A percentile compares a stretch with the other conserved stretches of the same genome.
These are phyloP conservation scores for Dissostichus mawsoni DNA, from an alignment of 2,113 vertebrate genomes.

Conservation along the genomic window DNA sequence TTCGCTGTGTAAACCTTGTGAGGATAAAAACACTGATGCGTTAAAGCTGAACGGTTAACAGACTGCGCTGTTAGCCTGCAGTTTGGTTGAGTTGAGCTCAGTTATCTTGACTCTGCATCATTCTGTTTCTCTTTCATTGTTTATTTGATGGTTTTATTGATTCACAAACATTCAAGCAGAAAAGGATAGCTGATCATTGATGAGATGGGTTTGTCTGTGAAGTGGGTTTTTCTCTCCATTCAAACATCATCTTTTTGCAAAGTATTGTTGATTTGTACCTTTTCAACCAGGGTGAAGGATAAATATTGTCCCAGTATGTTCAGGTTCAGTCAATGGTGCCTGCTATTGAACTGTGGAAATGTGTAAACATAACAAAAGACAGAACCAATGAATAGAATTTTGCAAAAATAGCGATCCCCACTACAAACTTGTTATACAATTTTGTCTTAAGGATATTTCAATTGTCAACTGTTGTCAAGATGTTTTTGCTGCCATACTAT, in stretches of 20 bases:
- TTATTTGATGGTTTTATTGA: background rate
- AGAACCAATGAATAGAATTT: background rate
- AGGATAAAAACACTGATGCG: constrained; percentile 6
- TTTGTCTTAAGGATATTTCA: no score
- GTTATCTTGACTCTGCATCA: background rate
- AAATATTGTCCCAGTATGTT: background rate
- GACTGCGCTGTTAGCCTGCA: background rate
- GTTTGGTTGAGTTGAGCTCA: background rate
- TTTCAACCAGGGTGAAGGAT: no score
- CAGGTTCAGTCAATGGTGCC: background rate
- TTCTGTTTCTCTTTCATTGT: background rate
- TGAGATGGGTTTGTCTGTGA: constrained; percentile 3
- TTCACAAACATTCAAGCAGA: background rate
- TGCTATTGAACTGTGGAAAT: background rate
- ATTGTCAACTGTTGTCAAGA: no score
- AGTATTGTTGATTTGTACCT: no score
- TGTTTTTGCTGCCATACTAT: background rate
- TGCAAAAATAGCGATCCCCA: background rate
- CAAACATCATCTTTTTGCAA: background rate
- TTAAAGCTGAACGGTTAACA: constrained; percentile 4
- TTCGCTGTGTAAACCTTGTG: background rate
- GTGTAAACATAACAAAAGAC: no score
- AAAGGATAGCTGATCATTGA: background rate
- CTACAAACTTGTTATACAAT: no score
- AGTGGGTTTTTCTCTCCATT: background rate